Evolutionary conservation across 2,797 vertebrate species (phyloP).

Genomic region (Argya squamiceps): DNA sequence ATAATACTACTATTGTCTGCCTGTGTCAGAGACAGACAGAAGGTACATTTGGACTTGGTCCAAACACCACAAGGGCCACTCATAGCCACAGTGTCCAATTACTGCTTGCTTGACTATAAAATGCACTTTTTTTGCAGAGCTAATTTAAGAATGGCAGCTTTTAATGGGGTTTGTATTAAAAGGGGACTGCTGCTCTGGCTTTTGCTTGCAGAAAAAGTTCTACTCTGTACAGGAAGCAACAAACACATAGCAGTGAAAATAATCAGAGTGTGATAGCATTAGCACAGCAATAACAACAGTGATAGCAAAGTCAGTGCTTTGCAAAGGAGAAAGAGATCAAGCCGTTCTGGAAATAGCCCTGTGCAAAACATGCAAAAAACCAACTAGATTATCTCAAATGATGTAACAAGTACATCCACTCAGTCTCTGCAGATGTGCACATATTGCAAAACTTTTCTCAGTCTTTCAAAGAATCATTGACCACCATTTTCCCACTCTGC

Average conservation of each 20-base stretch:
- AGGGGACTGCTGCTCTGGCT: constrained; percentile 9
- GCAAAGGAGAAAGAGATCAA: neutral
- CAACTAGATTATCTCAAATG: neutral
- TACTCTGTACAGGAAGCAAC: constrained; percentile 33
- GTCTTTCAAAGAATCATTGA: neutral
- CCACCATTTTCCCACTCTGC: neutral
- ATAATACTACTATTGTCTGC: constrained; percentile 85
- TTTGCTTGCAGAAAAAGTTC: constrained; percentile 62
- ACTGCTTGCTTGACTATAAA: constrained; percentile 81
- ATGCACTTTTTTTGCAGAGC: constrained; percentile 70
- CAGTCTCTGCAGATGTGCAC: neutral
- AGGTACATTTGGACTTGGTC: constrained; percentile 82
- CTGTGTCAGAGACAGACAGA: constrained; percentile 83
- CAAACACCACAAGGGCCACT: constrained; percentile 83
- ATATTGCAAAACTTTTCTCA: neutral
- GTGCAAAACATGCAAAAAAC: neutral
- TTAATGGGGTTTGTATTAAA: constrained; percentile 73
- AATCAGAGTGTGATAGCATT: constrained; percentile 36
- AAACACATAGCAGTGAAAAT: constrained; percentile 17
- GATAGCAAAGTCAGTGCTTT: neutral
- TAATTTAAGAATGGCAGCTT: constrained; percentile 79
- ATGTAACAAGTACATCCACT: neutral
- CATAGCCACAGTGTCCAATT: constrained; percentile 84
- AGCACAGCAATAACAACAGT: constrained; percentile 14
- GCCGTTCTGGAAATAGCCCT: neutral